Base-by-base conservation (phyloP, 2,888 invertebrate genomes). In the Crocallis elinguaria region DNA sequence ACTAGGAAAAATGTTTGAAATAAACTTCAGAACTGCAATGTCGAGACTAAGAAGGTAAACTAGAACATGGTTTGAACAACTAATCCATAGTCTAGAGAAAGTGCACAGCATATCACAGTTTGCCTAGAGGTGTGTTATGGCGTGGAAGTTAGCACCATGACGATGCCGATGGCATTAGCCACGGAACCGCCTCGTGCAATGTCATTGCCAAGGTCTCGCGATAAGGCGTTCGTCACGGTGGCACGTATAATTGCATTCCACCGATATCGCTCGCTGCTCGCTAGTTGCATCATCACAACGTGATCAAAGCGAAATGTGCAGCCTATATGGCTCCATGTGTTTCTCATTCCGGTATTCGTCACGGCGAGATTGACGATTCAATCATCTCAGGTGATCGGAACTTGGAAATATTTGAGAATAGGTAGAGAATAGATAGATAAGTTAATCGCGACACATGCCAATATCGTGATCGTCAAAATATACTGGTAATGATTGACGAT, bases 211-310 rank as follows among this genome's bases (percentile, higher is more conserved):
- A 89, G 89, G 89, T 75, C 77, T 51, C 57, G 66, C 82, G 86
- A 88, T 88, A 86, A 80, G 75, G 75, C 64, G 73, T 83, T 81
- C 80, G 87, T 82, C 86, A 82, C 82, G 83, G 75, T 69, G 69
- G 75, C 79, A 77, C 77, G 79, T 85, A 82, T 85, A 82, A 85
- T 87, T 85, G 83, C 89, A 89, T 89, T 87, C 88, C 86, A 64
- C 13, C 79, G 80, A 74, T 88, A 88, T 84, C 85, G 67, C 60
- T 25, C 44, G 48, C 19, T 16, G 21, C 27, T 33, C 21, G 41
- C 17, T n/a, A n/a, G 52, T 86, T 86, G 80, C 86, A 86, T 86
- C 85, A 86, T 65, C 77, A 60, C 80, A 77, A 84, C 82, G 84
- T 80, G 78, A 77, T 73, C 71, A 64, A 64, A 66, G 66, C 59